Evolutionary conservation across 2,888 invertebrate genomes (phyloP), one percentile per base, ranked within the genome.

Genomic region (Troides aeacus): DNA sequence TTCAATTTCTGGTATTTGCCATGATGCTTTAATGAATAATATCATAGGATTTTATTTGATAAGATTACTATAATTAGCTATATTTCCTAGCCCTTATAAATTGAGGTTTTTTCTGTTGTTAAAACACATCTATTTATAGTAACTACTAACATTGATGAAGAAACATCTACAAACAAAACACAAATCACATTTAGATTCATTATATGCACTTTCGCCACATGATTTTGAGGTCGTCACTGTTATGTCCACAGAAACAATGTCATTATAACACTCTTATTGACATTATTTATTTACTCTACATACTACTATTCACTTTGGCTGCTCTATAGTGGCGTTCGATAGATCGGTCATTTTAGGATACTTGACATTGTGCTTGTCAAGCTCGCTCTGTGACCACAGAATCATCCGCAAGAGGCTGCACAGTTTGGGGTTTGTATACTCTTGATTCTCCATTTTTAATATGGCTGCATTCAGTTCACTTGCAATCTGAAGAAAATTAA

Each of bases 381-480:
- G 93, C 85, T 99, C 98, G 69, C 97, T 97, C 87, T 99, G 99
- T 0, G 98, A 97, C 99, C 99, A 99, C 62, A 99, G 93, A 77
- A 99, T 97, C 88, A 99, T 94, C 86, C 98, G 97, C 17, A 99
- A 92, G 21, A 99, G 93, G 80, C 97, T 97, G 81, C 98, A 97
- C 70, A 99, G 93, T 84, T 98, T 97, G 3, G 99, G 98, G 71
- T 97, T 97, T 1, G 97, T 97, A 64, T 96, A 96, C 83, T 98
- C 97, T 83, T 96, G 96, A 80, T 98, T 97, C 85, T 99, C 98
- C 93, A 97, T 96, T 84, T 98, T 97, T 68, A 99, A 92, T 78
- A 99, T 98, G n/a, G 99, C 99, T 64, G 99, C 97, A 89, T 99
- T 99, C 23, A 99, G 93, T 92, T 99, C 99, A 92, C 98, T 98